phyloP scores from a whole-genome alignment of 92 coral and sea anemone genomes.

The Porites evermanni region DNA sequence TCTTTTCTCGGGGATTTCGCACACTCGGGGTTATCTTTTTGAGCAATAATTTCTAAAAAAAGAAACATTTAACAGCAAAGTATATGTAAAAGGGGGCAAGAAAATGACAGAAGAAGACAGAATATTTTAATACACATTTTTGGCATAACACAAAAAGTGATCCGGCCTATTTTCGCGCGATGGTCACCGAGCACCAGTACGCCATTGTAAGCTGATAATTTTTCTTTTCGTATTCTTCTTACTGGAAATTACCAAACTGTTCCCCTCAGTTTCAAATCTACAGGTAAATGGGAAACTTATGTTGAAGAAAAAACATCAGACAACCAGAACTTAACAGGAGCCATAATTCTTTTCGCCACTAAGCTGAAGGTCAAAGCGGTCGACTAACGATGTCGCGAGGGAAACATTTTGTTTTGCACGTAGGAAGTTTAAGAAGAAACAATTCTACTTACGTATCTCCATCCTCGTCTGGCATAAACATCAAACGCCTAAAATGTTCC shows the following conservation, averaged over 20 bases:
- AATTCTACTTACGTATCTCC: slow-evolving; percentile 95
- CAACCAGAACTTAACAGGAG: not conserved
- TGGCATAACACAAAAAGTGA: not conserved
- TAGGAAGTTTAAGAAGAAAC: not conserved
- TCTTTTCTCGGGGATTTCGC: not conserved
- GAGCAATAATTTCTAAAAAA: not conserved
- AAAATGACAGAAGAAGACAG: not conserved
- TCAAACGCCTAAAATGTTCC: slow-evolving; percentile 66
- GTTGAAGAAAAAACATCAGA: too few relatives aligned
- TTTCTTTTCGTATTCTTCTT: not conserved
- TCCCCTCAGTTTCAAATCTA: not conserved
- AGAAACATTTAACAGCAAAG: too few relatives aligned
- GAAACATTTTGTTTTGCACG: not conserved
- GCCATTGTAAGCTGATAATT: not conserved
- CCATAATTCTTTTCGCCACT: not conserved
- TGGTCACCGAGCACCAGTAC: not conserved
- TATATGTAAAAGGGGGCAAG: too few relatives aligned
- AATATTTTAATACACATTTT: not conserved
- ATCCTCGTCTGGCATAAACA: slow-evolving; percentile 82
- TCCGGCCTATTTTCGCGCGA: not conserved
- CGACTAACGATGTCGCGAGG: not conserved
- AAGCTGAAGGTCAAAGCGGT: not conserved
- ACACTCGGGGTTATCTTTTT: not conserved
- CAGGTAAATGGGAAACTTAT: not conserved
- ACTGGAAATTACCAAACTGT: not conserved